Conservation (phyloP, 2,888 invertebrate genomes). For the Thecophora atra region DNA sequence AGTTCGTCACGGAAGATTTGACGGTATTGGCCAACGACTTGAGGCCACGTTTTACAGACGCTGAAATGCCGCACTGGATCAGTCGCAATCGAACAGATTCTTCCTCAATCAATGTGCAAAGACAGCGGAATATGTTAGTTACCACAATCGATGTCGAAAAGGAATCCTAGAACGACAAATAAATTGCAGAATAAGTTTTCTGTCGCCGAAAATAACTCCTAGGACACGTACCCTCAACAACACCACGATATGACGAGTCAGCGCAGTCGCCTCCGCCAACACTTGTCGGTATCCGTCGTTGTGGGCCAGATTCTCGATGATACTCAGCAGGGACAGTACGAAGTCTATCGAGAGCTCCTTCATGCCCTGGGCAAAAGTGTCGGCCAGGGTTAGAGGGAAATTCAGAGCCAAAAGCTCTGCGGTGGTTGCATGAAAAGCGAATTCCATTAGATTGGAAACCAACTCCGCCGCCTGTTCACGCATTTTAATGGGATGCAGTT, state of each 20-base stretch:
- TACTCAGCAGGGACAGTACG: constrained; percentile 50
- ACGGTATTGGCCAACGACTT: constrained; percentile 55
- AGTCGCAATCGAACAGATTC: constrained; percentile 48
- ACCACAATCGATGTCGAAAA: constrained; percentile 52
- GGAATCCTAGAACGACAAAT: constrained; percentile 40
- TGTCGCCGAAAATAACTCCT: neutral
- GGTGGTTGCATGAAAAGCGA: constrained; percentile 49
- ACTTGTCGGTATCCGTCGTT: constrained; percentile 51
- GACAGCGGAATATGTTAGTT: constrained; percentile 57
- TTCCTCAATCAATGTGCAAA: constrained; percentile 56
- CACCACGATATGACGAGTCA: constrained; percentile 49
- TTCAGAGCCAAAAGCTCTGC: constrained; percentile 43
- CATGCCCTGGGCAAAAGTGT: constrained; percentile 48
- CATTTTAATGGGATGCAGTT: constrained; percentile 47
- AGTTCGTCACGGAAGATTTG: constrained; percentile 59
- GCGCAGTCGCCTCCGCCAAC: constrained; percentile 41
- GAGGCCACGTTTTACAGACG: constrained; percentile 55
- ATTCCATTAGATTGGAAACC: constrained; percentile 47
- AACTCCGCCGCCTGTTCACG: constrained; percentile 55
- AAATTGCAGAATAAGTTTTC: neutral
- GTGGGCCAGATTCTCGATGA: constrained; percentile 54
- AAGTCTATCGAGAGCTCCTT: constrained; percentile 52
- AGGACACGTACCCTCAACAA: constrained; percentile 52
- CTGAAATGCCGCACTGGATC: constrained; percentile 47
- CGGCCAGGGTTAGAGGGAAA: constrained; percentile 41